Conservation (phyloP, 2,797 vertebrate species). For the Paedocypris micromegethes region DNA sequence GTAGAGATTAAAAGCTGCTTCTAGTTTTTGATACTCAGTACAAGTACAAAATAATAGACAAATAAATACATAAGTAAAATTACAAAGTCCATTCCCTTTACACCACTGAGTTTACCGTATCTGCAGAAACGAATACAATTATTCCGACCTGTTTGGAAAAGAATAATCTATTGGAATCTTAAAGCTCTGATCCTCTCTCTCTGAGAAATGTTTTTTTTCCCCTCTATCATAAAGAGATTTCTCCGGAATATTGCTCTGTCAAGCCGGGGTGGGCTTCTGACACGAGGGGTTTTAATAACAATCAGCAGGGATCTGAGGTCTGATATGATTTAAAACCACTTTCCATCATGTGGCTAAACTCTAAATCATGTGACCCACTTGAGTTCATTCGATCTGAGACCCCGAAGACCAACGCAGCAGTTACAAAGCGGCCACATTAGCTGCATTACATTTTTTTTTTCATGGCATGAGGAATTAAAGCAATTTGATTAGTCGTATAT, state of each 20-base stretch:
- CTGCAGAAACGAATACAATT: constrained; percentile 20
- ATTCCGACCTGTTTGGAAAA: constrained; percentile 19
- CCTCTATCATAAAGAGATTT: neutral
- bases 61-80: too few species aligned
- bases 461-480: too few species aligned
- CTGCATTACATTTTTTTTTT: too few species aligned
- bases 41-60: too few species aligned
- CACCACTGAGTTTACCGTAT: constrained; percentile 13
- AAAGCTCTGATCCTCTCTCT: constrained; percentile 2
- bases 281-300: constrained; percentile 10
- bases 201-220: constrained; percentile 1
- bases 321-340: constrained; percentile 6
- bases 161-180: constrained; percentile 5
- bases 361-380: constrained; percentile 22
- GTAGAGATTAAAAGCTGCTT: too few species aligned
- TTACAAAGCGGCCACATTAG: neutral
- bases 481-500: too few species aligned
- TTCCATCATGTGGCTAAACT: neutral
- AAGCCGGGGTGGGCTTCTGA: constrained; percentile 1
- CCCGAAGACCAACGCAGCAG: too few species aligned
- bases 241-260: constrained; percentile 15
- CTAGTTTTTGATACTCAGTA: too few species aligned
- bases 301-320: constrained; percentile 3
- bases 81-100: neutral
- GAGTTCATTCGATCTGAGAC: neutral